A percentile compares a stretch with the other conserved stretches of the same genome.
These are phyloP conservation scores for Apogon hyalosoma DNA, from an alignment of 2,797 vertebrate species.

Conservation along the genomic window DNA sequence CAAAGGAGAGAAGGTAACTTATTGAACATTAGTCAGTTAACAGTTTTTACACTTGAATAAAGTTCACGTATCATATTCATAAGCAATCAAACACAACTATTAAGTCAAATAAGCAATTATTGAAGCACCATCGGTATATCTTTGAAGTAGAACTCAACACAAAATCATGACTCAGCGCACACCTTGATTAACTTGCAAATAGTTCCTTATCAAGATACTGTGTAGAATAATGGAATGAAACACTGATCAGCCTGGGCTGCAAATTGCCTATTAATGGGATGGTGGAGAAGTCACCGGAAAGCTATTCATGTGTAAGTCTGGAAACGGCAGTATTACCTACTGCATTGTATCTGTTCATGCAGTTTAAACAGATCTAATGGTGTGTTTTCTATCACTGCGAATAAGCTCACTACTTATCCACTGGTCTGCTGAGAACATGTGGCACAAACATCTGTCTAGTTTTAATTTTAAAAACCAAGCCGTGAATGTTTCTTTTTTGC, in stretches of 20 bases:
- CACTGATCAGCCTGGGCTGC: constrained; percentile 62
- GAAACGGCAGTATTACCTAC: constrained; percentile 34
- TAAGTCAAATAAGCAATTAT: constrained; percentile 50
- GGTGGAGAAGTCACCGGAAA: constrained; percentile 52
- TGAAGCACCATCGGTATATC: constrained; percentile 35
- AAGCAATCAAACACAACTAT: constrained; percentile 41
- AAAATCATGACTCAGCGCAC: constrained; percentile 48
- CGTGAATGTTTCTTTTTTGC: background rate
- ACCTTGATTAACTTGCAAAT: constrained; percentile 69
- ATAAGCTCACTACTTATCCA: constrained; percentile 41
- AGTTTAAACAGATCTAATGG: constrained; percentile 38
- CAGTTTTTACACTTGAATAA: constrained; percentile 14
- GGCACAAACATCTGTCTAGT: constrained; percentile 56
- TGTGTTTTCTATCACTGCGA: constrained; percentile 32
- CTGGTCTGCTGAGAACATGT: constrained; percentile 52
- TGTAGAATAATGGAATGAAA: constrained; percentile 61
- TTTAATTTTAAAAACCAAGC: constrained; percentile 34
- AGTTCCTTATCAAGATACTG: constrained; percentile 63
- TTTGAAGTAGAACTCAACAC: constrained; percentile 38
- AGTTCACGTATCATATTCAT: constrained; percentile 27
- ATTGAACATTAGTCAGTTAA: constrained; percentile 16
- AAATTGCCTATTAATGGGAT: constrained; percentile 68
- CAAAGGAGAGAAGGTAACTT: constrained; percentile 78
- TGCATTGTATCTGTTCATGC: constrained; percentile 27
- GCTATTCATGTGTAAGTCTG: constrained; percentile 32